Conservation (phyloP, 2,888 invertebrate genomes). For the Macaria notata region DNA sequence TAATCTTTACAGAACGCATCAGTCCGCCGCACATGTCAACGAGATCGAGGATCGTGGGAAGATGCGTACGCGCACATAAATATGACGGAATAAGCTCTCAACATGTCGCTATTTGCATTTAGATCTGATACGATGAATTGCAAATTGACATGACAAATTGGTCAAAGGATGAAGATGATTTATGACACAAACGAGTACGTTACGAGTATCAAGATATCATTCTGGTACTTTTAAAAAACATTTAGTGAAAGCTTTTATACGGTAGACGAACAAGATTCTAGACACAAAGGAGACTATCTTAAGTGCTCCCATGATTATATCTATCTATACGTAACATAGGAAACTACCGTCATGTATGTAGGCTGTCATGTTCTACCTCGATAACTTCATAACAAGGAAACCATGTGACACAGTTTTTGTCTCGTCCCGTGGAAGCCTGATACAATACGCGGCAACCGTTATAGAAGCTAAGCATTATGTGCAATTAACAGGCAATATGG, state of each 20-base stretch:
- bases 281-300: not conserved
- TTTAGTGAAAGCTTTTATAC: no score
- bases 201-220: no score
- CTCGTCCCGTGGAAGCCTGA: conserved; percentile 27
- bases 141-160: conserved; percentile 3
- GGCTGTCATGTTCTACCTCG: no score
- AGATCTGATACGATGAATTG: conserved; percentile 3
- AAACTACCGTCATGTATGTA: not conserved
- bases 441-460: conserved; percentile 35
- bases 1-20: conserved; percentile 14
- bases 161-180: not conserved
- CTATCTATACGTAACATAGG: not conserved
- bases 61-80: conserved; percentile 14
- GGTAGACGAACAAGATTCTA: no score
- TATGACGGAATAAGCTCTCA: conserved; percentile 20
- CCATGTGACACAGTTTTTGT: conserved; percentile 30
- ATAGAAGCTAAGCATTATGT: conserved; percentile 39
- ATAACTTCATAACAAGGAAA: conserved; percentile 21
- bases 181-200: not conserved
- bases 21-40: conserved; percentile 43
- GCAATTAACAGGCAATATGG: conserved; percentile 46
- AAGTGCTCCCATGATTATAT: not conserved
- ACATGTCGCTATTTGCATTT: conserved; percentile 6
- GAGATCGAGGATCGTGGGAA: conserved; percentile 55
- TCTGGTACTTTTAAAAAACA: no score